These are phyloP conservation scores for Furnarius figulus DNA, from an alignment of 2,113 vertebrate species.

Conservation along the genomic window DNA sequence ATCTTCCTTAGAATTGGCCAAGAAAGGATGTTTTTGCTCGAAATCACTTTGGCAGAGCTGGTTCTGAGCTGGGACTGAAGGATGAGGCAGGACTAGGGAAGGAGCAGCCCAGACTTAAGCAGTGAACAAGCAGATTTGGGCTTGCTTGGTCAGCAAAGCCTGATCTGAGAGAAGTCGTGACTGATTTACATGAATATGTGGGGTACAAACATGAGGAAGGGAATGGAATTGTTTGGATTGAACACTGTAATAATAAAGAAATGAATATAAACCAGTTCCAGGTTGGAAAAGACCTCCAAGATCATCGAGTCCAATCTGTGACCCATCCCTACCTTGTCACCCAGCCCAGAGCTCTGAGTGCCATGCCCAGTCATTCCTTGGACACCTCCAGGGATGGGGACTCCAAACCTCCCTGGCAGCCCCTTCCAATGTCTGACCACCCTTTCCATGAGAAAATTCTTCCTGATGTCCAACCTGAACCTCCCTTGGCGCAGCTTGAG, in stretches of 20 bases:
- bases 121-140: not conserved
- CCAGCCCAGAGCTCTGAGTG: not conserved
- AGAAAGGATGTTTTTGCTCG: not conserved
- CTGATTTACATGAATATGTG: not conserved
- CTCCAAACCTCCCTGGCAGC: not conserved
- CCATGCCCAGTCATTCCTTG: fast-evolving
- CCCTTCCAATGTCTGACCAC: not conserved
- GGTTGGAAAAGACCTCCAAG: not conserved
- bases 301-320: fast-evolving
- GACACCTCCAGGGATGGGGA: not conserved
- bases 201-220: not conserved
- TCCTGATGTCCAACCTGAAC: too few relatives aligned
- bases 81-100: not conserved
- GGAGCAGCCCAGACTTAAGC: not conserved
- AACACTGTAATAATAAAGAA: not conserved
- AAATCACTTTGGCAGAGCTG: not conserved
- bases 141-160: not conserved
- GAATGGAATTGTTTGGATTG: not conserved
- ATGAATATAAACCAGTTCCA: not conserved
- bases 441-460: not conserved
- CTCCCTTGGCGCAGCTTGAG: not conserved
- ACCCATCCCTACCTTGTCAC: not conserved
- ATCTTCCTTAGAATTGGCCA: not conserved
- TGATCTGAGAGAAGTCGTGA: not conserved
- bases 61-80: not conserved